A percentile compares a stretch with the other conserved stretches of the same genome.
phyloP scores from a whole-genome alignment of 92 coral and sea anemone species.

The Phenganax subtilis region DNA sequence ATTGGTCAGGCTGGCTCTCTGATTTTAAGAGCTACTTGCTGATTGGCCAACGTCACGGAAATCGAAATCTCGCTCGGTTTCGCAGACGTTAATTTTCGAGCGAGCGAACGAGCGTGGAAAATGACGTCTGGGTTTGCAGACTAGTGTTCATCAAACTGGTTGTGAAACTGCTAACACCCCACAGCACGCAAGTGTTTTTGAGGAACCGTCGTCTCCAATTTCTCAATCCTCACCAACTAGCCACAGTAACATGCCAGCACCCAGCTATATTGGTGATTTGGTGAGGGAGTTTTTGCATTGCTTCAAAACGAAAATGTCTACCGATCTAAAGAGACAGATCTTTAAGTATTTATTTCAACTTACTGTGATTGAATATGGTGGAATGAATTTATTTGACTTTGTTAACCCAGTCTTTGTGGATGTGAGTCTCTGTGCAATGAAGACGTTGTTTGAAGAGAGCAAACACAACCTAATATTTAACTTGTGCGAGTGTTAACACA shows the following conservation, averaged over 20 bases:
- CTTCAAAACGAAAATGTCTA: conserved; percentile 27
- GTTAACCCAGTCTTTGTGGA: not conserved
- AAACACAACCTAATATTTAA: conserved; percentile 35
- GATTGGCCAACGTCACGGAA: no score
- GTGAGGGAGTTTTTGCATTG: conserved; percentile 13
- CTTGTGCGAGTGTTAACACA: conserved; percentile 31
- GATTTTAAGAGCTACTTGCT: no score
- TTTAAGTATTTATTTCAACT: not conserved
- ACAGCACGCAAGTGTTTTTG: not conserved
- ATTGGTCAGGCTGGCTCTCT: no score
- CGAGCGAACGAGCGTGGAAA: no score
- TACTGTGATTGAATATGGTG: not conserved
- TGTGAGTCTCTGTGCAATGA: conserved; percentile 13
- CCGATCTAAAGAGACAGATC: not conserved
- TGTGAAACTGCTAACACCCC: not conserved
- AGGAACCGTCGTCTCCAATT: conserved; percentile 43
- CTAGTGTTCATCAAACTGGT: not conserved
- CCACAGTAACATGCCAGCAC: not conserved
- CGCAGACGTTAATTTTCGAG: no score
- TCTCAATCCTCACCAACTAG: conserved; percentile 44
- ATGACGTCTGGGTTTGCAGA: no score
- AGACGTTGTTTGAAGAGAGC: conserved; percentile 1
- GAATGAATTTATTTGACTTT: not conserved
- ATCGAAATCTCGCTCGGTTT: no score
- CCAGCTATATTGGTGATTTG: conserved; percentile 39